Base-by-base conservation (phyloP, 1,140 invertebrate species). In the Coenobita brevimanus region DNA sequence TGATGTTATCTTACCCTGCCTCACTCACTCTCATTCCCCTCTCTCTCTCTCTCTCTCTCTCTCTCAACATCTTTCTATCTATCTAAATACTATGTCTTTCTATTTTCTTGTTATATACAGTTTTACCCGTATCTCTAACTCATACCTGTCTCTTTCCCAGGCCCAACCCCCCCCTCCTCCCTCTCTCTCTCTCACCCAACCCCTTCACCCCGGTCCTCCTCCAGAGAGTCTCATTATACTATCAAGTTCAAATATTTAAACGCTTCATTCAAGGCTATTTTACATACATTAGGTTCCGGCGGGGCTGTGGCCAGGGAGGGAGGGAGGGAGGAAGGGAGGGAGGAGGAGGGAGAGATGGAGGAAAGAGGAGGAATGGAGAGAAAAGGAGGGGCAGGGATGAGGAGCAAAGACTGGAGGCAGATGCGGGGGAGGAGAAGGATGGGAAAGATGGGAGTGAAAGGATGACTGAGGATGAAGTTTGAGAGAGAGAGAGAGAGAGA, bases 211-310 rank as follows among this genome's bases (percentile, higher is more conserved):
- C 15, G 21, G 21, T 41, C 36, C 46, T 78, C 41, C 64, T 64
- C 46, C 38, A n/a, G 81, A 36, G 67, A 71, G 60, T 24, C 38
- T 82, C 62, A 71, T 71, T 81, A 81, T 81, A n/a, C 78, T 24
- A 27, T 27, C 78, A 54, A 81, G 78, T 81, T 41, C 78, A 64
- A 81, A 81, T 81, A 64, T 81, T 81, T 64, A 82, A 82, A 82
- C 81, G 67, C 43, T 54, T 71, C 81, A 64, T 64, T 82, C 81
- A 82, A 13, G 36, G 15, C 41, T 79, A 60, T 79, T 60, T 60
- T 79, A 62, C 57, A 79, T 79, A 79, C 57, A 79, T 79, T 60
- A 75, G 41, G n/a, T 75, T 38, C 21, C 41, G 24, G n/a, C 33
- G 17, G 60, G 2, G 13, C 38, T 36, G 57, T 57, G 57, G 76